Base-by-base conservation (phyloP, 2,888 invertebrate species). In the Phania funesta region DNA sequence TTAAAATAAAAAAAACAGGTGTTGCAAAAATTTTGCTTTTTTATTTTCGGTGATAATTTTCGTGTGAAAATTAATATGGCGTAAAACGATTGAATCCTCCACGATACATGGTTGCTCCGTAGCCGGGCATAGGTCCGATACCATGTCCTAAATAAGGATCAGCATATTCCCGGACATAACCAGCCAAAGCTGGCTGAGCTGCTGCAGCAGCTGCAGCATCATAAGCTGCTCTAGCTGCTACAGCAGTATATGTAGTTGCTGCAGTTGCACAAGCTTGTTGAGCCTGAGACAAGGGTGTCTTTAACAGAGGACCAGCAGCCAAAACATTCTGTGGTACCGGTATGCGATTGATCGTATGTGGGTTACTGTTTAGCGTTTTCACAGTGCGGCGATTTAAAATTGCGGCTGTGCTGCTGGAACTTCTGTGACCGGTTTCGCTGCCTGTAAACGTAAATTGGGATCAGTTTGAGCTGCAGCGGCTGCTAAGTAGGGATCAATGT, bases 401-500 rank as follows among this genome's bases (percentile, higher is more conserved):
- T 87, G 91, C 88, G 88, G 91, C 88, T 89, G 91, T 88, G 91
- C 92, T 89, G 91, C 92, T 89, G 91, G 93, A 93, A 94, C 94
- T 93, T 94, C 94, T 89, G 93, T 93, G 92, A 93, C 93, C 92
- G 94, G 93, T 92, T 93, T 94, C 92, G 93, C 93, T 92, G 94
- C 93, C 94, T 94, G 94, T 89, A 94, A 93, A 93, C 97, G 95
- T 92, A 96, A 96, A 93, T 95, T 96, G 86, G 96, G 95, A 92
- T 97, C 97, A 88, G 96, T 95, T 87, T 87, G 92, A 85, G 96
- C 95, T 87, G 94, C 94, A 85, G 96, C 96, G 86, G 96, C 96
- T 86, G 97, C 97, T 93, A 98, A 93, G 94, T 97, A 97, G 88
- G 97, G 98, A 93, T 98, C 98, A 93, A 98, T 98, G 93, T 98